Evolutionary conservation across 2,797 vertebrate genomes (phyloP).

Genomic region (Sebastes minor): DNA sequence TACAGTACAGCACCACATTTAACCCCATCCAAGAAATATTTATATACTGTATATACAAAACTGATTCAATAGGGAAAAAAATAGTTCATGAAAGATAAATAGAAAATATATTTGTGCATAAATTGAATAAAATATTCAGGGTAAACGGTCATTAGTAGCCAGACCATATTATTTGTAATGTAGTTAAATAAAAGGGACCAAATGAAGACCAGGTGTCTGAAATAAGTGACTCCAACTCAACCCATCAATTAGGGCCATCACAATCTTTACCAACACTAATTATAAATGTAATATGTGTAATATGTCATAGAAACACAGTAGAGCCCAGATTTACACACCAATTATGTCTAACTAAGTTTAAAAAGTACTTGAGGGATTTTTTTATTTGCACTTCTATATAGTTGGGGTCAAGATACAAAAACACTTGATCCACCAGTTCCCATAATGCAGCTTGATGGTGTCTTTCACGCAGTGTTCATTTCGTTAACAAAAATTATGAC

Average conservation of each 20-base stretch:
- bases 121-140: background rate
- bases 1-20: background rate
- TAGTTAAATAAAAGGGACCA: background rate
- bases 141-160: background rate
- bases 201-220: background rate
- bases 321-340: background rate
- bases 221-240: background rate
- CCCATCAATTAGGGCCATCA: background rate
- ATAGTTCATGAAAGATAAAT: background rate
- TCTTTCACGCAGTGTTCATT: too few species aligned
- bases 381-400: too few species aligned
- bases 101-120: background rate
- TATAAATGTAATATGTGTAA: background rate
- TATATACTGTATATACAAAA: background rate
- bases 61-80: too few species aligned
- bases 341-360: background rate
- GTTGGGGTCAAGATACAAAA: too few species aligned
- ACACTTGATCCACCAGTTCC: fast-evolving
- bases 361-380: too few species aligned
- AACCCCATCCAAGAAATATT: background rate
- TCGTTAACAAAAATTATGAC: too few species aligned
- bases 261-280: background rate
- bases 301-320: background rate
- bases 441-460: too few species aligned
- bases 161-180: background rate